Percentiles rank a stretch among this genome's conserved stretches.
phyloP scores from a whole-genome alignment of 1,140 invertebrate genomes.

The Cryptotermes secundus region DNA sequence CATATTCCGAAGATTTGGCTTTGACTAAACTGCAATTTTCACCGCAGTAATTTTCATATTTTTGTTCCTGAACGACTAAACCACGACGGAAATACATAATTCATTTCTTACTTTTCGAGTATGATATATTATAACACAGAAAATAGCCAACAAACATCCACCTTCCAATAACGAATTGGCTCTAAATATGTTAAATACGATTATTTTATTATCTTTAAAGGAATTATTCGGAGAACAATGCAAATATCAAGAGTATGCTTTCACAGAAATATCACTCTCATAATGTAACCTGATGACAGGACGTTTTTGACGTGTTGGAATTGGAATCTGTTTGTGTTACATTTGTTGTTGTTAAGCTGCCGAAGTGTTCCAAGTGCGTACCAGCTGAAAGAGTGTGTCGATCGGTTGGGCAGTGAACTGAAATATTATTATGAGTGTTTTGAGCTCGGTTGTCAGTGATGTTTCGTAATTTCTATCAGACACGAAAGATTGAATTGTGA shows the following conservation, averaged over 20 bases:
- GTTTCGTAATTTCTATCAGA: not conserved
- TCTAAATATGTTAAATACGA: not conserved
- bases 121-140: too few species aligned
- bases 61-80: too few species aligned
- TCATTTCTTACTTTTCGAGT: too few species aligned
- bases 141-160: too few species aligned
- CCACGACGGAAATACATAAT: too few species aligned
- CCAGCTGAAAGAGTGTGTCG: not conserved
- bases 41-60: too few species aligned
- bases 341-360: not conserved
- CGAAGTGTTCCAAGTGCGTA: not conserved
- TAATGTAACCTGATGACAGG: not conserved
- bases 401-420: not conserved
- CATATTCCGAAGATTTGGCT: too few species aligned
- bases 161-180: not conserved
- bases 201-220: not conserved
- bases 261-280: not conserved
- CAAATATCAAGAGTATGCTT: not conserved
- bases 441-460: not conserved
- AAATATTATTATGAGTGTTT: not conserved
- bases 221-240: not conserved
- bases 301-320: not conserved
- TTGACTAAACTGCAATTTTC: too few species aligned
- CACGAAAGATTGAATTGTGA: not conserved
- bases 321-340: not conserved